phyloP scores from a whole-genome alignment of 2,113 vertebrate genomes.

The Orientallactaga bullata region DNA sequence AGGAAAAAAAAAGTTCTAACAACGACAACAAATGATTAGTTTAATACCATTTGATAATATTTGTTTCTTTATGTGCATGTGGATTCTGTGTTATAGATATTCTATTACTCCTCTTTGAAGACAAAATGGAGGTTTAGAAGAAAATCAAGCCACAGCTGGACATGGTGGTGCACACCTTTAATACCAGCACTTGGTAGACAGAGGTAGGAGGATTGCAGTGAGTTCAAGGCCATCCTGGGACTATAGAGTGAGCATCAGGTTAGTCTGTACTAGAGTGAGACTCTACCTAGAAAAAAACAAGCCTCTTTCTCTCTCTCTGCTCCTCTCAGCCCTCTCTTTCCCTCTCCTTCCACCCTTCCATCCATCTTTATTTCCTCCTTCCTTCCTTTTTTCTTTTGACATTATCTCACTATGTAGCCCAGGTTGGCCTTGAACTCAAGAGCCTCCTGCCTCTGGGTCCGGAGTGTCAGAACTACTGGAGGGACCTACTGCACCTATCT shows the following conservation, averaged over 20 bases:
- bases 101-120: not conserved
- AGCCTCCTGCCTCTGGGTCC: not conserved
- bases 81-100: not conserved
- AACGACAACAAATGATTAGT: not conserved
- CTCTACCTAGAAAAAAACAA: not conserved
- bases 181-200: no score
- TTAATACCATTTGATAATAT: not conserved
- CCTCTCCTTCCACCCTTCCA: not conserved
- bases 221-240: no score
- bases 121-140: not conserved
- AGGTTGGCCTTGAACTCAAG: not conserved
- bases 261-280: no score
- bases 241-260: no score
- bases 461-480: no score
- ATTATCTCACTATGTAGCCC: not conserved
- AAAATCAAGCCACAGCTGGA: not conserved
- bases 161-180: no score
- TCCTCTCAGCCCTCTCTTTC: no score
- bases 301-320: not conserved
- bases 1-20: conserved; percentile 17
- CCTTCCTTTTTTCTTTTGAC: not conserved
- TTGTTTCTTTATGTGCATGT: not conserved
- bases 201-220: no score
- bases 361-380: not conserved
- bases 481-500: no score